phyloP scores from a whole-genome alignment of 1,140 invertebrate genomes.

The Atta colombica region DNA sequence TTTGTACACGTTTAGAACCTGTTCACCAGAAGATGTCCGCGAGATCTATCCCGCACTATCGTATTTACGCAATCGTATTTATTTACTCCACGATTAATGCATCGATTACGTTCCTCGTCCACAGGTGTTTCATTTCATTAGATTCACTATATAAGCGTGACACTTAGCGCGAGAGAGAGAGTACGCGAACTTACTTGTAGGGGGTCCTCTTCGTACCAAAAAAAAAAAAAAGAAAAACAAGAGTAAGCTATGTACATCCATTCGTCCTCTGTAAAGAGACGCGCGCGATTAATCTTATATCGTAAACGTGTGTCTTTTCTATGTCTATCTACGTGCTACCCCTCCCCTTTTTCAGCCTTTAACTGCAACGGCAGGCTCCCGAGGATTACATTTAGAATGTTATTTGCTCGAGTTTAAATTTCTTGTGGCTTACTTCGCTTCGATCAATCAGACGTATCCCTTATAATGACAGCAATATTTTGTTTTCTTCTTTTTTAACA shows the following conservation, averaged over 20 bases:
- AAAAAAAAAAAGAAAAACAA: neutral
- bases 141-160: conserved; percentile 57
- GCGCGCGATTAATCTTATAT: conserved; percentile 54
- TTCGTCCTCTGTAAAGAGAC: conserved; percentile 48
- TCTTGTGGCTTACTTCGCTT: neutral
- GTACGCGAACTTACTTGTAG: conserved; percentile 53
- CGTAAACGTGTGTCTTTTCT: conserved; percentile 17
- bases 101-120: conserved; percentile 5
- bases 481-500: neutral
- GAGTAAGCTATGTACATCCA: conserved; percentile 54
- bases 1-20: conserved; percentile 83
- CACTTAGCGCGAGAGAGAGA: conserved; percentile 61
- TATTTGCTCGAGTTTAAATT: neutral
- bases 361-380: conserved; percentile 19
- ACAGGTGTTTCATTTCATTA: conserved; percentile 22
- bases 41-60: conserved; percentile 21
- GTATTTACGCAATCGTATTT: conserved; percentile 13
- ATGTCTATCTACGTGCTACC: conserved; percentile 27
- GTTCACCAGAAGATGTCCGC: conserved; percentile 73
- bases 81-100: conserved; percentile 34
- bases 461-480: neutral
- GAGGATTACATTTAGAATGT: conserved; percentile 3
- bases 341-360: neutral
- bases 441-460: neutral
- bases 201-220: conserved; percentile 42